Evolutionary conservation across 2,888 invertebrate species (phyloP).

Genomic region (Xestia c-nigrum): DNA sequence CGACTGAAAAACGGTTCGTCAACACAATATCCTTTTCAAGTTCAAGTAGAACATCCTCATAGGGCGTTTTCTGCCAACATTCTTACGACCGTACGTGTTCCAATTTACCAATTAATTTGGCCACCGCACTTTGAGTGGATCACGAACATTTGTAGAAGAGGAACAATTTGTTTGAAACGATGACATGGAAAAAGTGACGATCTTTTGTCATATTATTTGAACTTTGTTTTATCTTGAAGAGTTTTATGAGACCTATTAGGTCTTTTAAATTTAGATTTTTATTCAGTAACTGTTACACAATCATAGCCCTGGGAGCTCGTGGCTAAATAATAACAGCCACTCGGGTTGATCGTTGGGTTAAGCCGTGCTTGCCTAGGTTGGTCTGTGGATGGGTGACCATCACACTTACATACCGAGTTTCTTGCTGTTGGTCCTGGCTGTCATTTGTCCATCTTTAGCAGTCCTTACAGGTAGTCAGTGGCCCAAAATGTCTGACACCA

Average conservation of each 20-base stretch:
- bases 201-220: slow-evolving; percentile 15
- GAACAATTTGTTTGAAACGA: slow-evolving; percentile 36
- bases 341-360: too few relatives aligned
- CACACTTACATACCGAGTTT: too few relatives aligned
- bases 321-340: too few relatives aligned
- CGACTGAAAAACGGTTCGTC: slow-evolving; percentile 48
- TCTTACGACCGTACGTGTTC: slow-evolving; percentile 58
- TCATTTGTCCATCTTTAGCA: too few relatives aligned
- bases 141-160: slow-evolving; percentile 53
- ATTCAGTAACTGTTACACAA: too few relatives aligned
- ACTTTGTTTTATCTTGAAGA: not conserved
- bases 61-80: slow-evolving; percentile 34
- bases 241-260: not conserved
- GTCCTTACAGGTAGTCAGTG: too few relatives aligned
- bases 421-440: too few relatives aligned
- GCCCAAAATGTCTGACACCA: too few relatives aligned
- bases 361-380: too few relatives aligned
- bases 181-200: slow-evolving; percentile 38
- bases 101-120: slow-evolving; percentile 65
- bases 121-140: slow-evolving; percentile 49
- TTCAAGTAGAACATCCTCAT: slow-evolving; percentile 48
- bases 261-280: not conserved
- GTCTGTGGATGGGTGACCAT: too few relatives aligned
- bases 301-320: too few relatives aligned
- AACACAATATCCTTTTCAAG: slow-evolving; percentile 55